Evolutionary conservation across 2,888 invertebrate genomes (phyloP).

Genomic region (Allophyes oxyacanthae): DNA sequence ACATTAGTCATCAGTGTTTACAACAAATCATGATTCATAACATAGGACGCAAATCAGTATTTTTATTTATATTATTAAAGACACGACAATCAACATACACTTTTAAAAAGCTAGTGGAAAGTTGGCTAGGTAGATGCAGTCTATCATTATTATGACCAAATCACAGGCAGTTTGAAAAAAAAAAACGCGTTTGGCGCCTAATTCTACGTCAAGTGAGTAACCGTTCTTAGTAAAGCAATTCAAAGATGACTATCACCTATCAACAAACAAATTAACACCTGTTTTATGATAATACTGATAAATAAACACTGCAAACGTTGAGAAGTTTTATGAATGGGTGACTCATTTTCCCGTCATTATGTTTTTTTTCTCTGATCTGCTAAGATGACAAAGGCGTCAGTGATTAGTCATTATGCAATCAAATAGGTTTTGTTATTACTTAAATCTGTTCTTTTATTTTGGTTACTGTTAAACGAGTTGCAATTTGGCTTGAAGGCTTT

Average conservation of each 20-base stretch:
- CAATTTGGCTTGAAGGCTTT: slow-evolving; percentile 1
- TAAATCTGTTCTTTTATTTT: slow-evolving; percentile 17
- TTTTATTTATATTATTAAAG: too few relatives aligned
- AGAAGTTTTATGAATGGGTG: slow-evolving; percentile 66
- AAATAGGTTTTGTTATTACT: slow-evolving; percentile 17
- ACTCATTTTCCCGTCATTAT: slow-evolving; percentile 68
- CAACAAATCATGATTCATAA: slow-evolving; percentile 23
- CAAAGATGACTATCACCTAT: slow-evolving; percentile 44
- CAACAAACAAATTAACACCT: slow-evolving; percentile 57
- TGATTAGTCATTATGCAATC: slow-evolving; percentile 40
- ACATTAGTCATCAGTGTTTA: slow-evolving; percentile 16
- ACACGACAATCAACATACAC: too few relatives aligned
- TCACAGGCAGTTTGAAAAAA: too few relatives aligned
- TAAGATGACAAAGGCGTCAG: slow-evolving; percentile 38
- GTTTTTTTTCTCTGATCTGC: slow-evolving; percentile 34
- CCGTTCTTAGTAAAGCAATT: slow-evolving; percentile 5
- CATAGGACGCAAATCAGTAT: not conserved
- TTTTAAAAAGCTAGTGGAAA: too few relatives aligned
- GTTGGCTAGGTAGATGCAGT: too few relatives aligned
- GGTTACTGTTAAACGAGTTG: slow-evolving; percentile 11
- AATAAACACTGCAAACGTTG: slow-evolving; percentile 28
- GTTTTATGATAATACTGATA: slow-evolving; percentile 32
- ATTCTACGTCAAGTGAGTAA: slow-evolving; percentile 14
- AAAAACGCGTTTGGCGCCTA: slow-evolving; percentile 21
- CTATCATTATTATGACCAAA: too few relatives aligned